These are phyloP conservation scores for Chironomus striatipennis DNA, from an alignment of 1,140 invertebrate species.

Conservation along the genomic window DNA sequence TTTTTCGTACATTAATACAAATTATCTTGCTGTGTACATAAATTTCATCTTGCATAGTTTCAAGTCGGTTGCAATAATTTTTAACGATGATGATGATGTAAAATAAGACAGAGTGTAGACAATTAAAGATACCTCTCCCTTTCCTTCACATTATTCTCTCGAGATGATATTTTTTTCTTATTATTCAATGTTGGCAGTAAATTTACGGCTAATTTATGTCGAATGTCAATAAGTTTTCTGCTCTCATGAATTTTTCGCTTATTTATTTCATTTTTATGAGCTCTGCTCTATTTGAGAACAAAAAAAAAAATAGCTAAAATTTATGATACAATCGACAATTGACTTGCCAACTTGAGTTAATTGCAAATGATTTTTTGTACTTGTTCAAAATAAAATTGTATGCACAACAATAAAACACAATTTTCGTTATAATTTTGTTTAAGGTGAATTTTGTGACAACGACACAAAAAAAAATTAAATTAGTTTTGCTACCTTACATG, in stretches of 20 bases:
- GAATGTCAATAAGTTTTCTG: slow-evolving; percentile 19
- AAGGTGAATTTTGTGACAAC: neutral
- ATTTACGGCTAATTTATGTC: slow-evolving; percentile 16
- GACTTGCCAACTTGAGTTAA: neutral
- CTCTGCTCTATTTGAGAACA: neutral
- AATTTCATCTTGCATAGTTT: too few relatives aligned
- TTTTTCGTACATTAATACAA: too few relatives aligned
- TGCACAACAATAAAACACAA: neutral
- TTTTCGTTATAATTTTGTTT: neutral
- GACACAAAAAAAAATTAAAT: neutral
- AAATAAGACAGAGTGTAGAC: too few relatives aligned
- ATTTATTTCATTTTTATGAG: neutral
- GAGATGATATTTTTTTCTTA: too few relatives aligned
- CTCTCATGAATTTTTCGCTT: neutral
- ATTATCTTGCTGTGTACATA: too few relatives aligned
- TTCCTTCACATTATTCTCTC: too few relatives aligned
- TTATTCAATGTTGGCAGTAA: neutral
- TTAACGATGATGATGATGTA: too few relatives aligned
- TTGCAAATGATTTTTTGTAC: too few relatives aligned
- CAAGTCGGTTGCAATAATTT: too few relatives aligned
- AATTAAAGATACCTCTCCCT: too few relatives aligned
- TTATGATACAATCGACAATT: neutral
- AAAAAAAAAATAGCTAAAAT: neutral
- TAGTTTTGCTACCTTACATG: neutral
- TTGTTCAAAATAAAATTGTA: too few relatives aligned